These are phyloP conservation scores for Ochropacha duplaris DNA, from an alignment of 2,888 invertebrate genomes.

Conservation along the genomic window DNA sequence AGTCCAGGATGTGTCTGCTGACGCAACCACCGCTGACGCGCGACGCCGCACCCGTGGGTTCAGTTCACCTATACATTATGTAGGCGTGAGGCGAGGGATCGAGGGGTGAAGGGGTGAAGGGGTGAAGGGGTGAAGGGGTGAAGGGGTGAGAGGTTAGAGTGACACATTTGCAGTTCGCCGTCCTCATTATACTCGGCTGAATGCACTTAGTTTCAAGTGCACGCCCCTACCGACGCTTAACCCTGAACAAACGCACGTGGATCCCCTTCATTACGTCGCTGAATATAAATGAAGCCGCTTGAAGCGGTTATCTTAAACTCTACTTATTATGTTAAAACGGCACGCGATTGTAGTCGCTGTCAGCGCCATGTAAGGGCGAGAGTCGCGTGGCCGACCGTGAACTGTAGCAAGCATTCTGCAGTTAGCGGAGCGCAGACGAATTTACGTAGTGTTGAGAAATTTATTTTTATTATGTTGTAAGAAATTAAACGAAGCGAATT, in stretches of 20 bases:
- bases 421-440: not conserved
- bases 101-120: not conserved
- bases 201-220: constrained; percentile 38
- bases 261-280: constrained; percentile 22
- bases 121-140: not conserved
- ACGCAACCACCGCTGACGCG: no score
- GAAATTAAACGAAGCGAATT: constrained; percentile 15
- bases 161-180: constrained; percentile 41
- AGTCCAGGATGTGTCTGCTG: constrained; percentile 20
- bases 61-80: constrained; percentile 23
- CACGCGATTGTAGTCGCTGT: not conserved
- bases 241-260: constrained; percentile 28
- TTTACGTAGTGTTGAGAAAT: constrained; percentile 17
- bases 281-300: constrained; percentile 18
- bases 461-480: constrained; percentile 16
- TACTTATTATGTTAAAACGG: not conserved
- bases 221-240: constrained; percentile 20
- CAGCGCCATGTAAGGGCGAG: not conserved
- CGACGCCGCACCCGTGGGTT: constrained; percentile 10
- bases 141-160: constrained; percentile 15
- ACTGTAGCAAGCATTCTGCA: constrained; percentile 1
- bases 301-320: constrained; percentile 4
- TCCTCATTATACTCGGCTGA: constrained; percentile 33
- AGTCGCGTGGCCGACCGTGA: not conserved
- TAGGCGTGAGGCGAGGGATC: constrained; percentile 18